Evolutionary conservation across 2,797 vertebrate species (phyloP), one percentile per base, ranked within the genome.

Genomic region (Yasuhikotakia modesta): DNA sequence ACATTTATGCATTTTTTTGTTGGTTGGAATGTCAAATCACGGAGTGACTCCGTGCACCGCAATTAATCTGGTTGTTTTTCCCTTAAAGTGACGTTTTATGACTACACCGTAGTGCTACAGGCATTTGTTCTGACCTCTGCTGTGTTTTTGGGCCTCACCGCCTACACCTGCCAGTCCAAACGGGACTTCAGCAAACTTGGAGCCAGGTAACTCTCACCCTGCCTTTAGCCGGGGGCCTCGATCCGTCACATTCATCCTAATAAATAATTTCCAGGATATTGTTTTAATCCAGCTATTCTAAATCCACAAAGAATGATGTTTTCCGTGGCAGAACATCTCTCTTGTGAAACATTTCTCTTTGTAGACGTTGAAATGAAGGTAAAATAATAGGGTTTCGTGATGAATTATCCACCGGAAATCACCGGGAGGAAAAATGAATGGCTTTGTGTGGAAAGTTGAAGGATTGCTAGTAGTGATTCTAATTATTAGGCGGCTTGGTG

Each of bases 151-250:
- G 95, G 92, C 27, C 90, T 99, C 79, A 99, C 97, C 22, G 82
- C 86, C 3, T 99, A 94, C 86, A 98, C 96, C 45, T 94, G 96
- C 80, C 97, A 99, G 85, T 97, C 96, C 58, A 98, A 96, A 88
- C 95, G 93, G 84, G 97, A 99, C 88, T 98, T 99, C 91, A 97
- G 94, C 91, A 97, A 93, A 89, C 86, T 95, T 83, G 97, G 96
- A 89, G 96, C 95, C 39, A 93, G 95, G 97, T 99, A 91, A 12
- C 39, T 69, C 68, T 76, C 24, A 19, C 8, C 17, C 16, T 4
- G n/a, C 24, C 43, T 4, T 52, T n/a, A 0, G 46, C 67, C 60
- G 22, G 58, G 35, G 66, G 8, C 14, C 39, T 22, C 21, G 52
- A 13, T 11, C 43, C 19, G 22, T 71, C 58, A 68, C 21, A 71